phyloP scores from a whole-genome alignment of 2,888 invertebrate species.

The Catocala sponsa region DNA sequence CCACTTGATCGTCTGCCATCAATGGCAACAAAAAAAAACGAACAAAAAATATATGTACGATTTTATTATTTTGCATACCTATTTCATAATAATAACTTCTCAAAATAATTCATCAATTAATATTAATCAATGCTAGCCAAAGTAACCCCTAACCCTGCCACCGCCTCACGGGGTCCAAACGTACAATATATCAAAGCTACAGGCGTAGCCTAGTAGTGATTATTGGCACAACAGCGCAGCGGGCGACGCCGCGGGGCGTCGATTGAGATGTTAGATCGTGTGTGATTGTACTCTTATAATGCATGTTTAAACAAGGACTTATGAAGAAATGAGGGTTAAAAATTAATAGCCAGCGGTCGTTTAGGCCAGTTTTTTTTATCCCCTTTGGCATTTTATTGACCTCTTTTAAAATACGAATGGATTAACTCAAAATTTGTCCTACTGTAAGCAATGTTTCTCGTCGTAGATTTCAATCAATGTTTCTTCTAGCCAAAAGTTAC shows the following conservation, averaged over 20 bases:
- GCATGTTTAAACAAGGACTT: conserved; percentile 26
- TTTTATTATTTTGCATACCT: neutral
- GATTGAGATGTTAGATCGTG: conserved; percentile 53
- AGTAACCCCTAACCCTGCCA: conserved; percentile 22
- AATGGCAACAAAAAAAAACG: no score
- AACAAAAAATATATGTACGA: no score
- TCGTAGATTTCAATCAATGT: no score
- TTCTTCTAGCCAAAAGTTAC: no score
- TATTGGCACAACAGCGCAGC: conserved; percentile 59
- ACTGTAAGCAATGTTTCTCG: no score
- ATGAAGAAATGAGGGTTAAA: conserved; percentile 15
- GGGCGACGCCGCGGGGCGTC: conserved; percentile 57
- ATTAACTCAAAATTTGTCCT: no score
- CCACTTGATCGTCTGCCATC: no score
- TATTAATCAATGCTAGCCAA: conserved; percentile 20
- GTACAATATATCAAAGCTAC: conserved; percentile 37
- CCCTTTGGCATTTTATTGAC: no score
- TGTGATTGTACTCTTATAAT: conserved; percentile 19
- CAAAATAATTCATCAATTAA: conserved; percentile 22
- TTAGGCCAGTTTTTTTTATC: conserved; percentile 4
- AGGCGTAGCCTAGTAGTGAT: conserved; percentile 35
- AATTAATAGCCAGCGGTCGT: conserved; percentile 18
- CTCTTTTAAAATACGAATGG: no score
- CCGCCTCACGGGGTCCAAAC: conserved; percentile 18
- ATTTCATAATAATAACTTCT: neutral